phyloP scores from a whole-genome alignment of 2,797 vertebrate species.

The Cetoscarus ocellatus region DNA sequence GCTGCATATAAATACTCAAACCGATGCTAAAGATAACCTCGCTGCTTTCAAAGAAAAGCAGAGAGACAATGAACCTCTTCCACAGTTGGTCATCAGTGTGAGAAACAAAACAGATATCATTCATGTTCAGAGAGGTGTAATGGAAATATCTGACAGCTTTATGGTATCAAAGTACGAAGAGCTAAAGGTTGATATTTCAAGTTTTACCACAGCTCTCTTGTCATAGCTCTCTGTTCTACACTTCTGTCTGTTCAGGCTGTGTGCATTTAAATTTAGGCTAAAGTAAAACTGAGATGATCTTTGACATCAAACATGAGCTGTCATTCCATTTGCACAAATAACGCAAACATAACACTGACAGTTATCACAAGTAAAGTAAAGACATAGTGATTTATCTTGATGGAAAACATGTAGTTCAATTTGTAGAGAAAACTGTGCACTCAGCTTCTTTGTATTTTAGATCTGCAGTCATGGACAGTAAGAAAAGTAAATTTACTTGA shows the following conservation, averaged over 20 bases:
- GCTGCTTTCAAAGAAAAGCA: not conserved
- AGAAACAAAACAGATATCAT: not conserved
- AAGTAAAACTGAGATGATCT: not conserved
- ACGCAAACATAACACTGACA: no score
- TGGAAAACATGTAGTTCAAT: no score
- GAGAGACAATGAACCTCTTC: constrained; percentile 2
- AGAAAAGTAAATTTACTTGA: no score
- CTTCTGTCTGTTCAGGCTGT: no score
- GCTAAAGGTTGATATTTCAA: not conserved
- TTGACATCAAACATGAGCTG: not conserved
- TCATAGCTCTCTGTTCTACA: no score
- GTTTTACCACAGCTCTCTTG: not conserved
- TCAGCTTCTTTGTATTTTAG: no score
- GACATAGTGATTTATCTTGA: no score
- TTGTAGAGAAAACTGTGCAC: no score
- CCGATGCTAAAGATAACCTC: constrained; percentile 1
- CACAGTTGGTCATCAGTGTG: constrained; percentile 4
- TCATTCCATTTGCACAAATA: no score
- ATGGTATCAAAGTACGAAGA: not conserved
- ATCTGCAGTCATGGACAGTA: no score
- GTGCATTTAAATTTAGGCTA: not conserved
- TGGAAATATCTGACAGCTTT: constrained; percentile 13
- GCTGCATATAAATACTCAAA: constrained; percentile 2
- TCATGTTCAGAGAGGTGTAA: constrained; percentile 7
- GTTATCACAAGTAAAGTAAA: no score